Evolutionary conservation across 2,888 invertebrate genomes (phyloP).

Genomic region (Heterodera filipjevi): DNA sequence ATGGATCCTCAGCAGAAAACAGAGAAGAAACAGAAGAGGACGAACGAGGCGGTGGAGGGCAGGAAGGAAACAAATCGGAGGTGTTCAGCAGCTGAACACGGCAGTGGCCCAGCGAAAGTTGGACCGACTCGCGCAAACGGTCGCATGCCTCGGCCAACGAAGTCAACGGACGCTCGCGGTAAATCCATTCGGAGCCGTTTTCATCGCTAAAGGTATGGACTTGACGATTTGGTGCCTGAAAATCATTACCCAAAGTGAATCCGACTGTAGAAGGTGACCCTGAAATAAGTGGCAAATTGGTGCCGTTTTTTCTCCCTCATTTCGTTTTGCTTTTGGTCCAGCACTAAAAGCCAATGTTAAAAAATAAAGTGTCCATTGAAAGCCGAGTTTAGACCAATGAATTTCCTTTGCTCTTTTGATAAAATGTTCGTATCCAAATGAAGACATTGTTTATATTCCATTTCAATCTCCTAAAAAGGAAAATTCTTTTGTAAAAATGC

Average conservation of each 20-base stretch:
- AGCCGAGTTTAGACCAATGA: too few relatives aligned
- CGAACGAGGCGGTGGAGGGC: background rate
- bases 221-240: slow-evolving; percentile 56
- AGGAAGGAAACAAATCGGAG: background rate
- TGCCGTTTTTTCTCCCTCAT: slow-evolving; percentile 82
- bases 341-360: too few relatives aligned
- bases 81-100: slow-evolving; percentile 75
- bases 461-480: slow-evolving; percentile 39
- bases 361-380: too few relatives aligned
- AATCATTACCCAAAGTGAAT: slow-evolving; percentile 65
- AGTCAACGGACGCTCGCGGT: slow-evolving; percentile 93
- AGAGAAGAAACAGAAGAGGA: slow-evolving; percentile 11
- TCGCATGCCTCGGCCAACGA: slow-evolving; percentile 91
- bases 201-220: slow-evolving; percentile 55
- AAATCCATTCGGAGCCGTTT: slow-evolving; percentile 83
- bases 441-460: slow-evolving; percentile 35
- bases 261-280: slow-evolving; percentile 89
- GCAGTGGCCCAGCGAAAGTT: slow-evolving; percentile 83
- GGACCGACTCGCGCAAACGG: slow-evolving; percentile 80
- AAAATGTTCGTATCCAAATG: too few relatives aligned
- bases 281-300: slow-evolving; percentile 83
- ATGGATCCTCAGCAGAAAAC: background rate
- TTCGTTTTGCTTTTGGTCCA: slow-evolving; percentile 84
- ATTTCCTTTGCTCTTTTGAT: too few relatives aligned
- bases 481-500: slow-evolving; percentile 5